Base-by-base conservation (phyloP, 2,888 invertebrate species). In the Drosophila mettleri region DNA sequence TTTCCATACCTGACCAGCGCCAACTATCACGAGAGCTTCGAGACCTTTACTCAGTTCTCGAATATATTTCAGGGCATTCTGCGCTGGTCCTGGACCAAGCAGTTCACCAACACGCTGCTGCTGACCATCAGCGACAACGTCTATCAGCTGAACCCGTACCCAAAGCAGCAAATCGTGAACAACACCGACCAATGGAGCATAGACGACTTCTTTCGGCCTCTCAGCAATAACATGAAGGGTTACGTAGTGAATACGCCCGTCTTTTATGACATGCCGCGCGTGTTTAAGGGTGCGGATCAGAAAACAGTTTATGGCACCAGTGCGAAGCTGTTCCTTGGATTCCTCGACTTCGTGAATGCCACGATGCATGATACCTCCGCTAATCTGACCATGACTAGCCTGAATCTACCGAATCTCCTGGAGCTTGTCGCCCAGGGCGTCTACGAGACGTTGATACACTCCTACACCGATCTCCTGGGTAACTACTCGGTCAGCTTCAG, bases 381-480 rank as follows among this genome's bases (percentile, higher is more conserved):
- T 0, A 58, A 68, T 6, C 41, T 66, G 4, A 49, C 52, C 0
- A 52, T 20, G 0, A 66, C 57, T 6, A 24, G 14, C 4, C 49
- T 86, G 2, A 69, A 87, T 27, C 29, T 85, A 6, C 41, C 68
- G 0, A 22, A 34, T 9, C 29, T 85, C 7, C 20, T 84, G 38
- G 74, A 85, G 0, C 14, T 74, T 27, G 54, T 74, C 0, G 34
- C 69, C 1, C 78, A 88, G 16, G 68, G 74, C 7, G 74, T 89
- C 20, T 88, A 87, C n/a, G 91, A 91, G 59, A 88, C 90, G 0
- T 57, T 89, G 9, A 71, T 90, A 3, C 88, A 91, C 58, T 86
- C 90, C 0, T 86, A 74, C 38, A 86, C 89, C 0, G 80, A 78
- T 27, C 63, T 89, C 14, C 22, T 71, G 4, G 55, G 66, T 7